Percentiles rank a stretch among this genome's conserved stretches.
Conservation (phyloP, 2,888 invertebrate species). For the Drosophila heteroneura region DNA sequence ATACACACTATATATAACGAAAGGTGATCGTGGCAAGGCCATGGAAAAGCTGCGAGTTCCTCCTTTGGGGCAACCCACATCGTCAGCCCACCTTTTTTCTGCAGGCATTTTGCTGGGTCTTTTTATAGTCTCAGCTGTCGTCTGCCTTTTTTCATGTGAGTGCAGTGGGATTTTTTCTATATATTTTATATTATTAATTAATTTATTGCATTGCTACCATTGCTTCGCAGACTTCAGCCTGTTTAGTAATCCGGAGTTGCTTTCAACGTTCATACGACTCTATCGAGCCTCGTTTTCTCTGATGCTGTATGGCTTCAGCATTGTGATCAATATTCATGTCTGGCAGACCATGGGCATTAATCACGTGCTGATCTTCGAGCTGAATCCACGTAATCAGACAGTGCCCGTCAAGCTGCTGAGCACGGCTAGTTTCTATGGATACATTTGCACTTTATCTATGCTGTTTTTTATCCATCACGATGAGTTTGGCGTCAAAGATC, state of each 20-base stretch:
- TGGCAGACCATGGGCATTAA: slow-evolving; percentile 98
- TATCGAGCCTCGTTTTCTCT: slow-evolving; percentile 96
- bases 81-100: slow-evolving; percentile 97
- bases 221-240: slow-evolving; percentile 6
- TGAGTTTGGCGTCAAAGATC: slow-evolving; percentile 89
- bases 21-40: slow-evolving; percentile 95
- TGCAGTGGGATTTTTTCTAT: rapidly evolving
- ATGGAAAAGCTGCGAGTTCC: slow-evolving; percentile 99
- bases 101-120: slow-evolving; percentile 96
- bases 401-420: slow-evolving; percentile 96
- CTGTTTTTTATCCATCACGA: slow-evolving; percentile 88
- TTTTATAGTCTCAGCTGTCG: slow-evolving; percentile 93
- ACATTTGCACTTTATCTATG: slow-evolving; percentile 95
- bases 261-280: slow-evolving; percentile 90
- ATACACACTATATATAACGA: slow-evolving; percentile 92
- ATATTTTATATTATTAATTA: background rate
- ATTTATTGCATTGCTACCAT: background rate
- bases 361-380: slow-evolving; percentile 97
- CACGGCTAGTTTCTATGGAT: slow-evolving; percentile 94
- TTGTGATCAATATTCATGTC: slow-evolving; percentile 97
- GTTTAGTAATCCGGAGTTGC: background rate
- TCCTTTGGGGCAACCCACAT: slow-evolving; percentile 93
- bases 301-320: slow-evolving; percentile 94
- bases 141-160: slow-evolving; percentile 92
- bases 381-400: slow-evolving; percentile 95